Evolutionary conservation across 2,113 vertebrate species (phyloP).

Genomic region (Daubentonia madagascariensis): DNA sequence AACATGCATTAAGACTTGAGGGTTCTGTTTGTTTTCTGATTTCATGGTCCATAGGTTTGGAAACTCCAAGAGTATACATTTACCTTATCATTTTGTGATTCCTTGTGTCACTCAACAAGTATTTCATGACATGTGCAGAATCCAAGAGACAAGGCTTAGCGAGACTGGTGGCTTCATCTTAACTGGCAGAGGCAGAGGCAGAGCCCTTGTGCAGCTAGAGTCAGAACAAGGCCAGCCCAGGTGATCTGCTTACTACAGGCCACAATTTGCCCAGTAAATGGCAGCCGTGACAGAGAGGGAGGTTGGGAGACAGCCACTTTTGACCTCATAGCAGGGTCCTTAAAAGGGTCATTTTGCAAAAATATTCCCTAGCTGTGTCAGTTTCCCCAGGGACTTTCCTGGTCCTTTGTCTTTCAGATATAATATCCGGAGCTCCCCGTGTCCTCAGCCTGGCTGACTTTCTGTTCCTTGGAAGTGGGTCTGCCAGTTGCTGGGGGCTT

Average conservation of each 20-base stretch:
- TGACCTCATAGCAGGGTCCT: not conserved
- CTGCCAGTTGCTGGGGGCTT: not conserved
- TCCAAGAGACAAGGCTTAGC: accelerated
- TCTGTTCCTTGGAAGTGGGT: not conserved
- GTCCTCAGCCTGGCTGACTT: not conserved
- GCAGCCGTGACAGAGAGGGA: not conserved
- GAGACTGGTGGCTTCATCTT: too few species aligned
- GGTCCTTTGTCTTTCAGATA: not conserved
- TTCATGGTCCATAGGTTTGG: not conserved
- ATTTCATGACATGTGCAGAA: not conserved
- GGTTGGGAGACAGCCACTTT: not conserved
- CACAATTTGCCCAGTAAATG: too few species aligned
- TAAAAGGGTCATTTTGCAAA: not conserved
- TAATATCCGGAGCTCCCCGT: not conserved
- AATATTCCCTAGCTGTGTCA: not conserved
- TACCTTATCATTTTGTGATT: not conserved
- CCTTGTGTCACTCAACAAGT: not conserved
- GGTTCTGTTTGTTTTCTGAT: not conserved
- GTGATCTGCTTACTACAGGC: too few species aligned
- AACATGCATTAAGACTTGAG: not conserved
- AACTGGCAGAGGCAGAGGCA: not conserved
- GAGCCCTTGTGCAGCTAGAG: not conserved
- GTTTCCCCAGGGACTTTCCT: not conserved
- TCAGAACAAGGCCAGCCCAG: not conserved
- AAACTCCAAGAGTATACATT: not conserved